A percentile compares a stretch with the other conserved stretches of the same genome.
Conservation (phyloP, 2,113 vertebrate species). For the Erpornis zantholeuca region DNA sequence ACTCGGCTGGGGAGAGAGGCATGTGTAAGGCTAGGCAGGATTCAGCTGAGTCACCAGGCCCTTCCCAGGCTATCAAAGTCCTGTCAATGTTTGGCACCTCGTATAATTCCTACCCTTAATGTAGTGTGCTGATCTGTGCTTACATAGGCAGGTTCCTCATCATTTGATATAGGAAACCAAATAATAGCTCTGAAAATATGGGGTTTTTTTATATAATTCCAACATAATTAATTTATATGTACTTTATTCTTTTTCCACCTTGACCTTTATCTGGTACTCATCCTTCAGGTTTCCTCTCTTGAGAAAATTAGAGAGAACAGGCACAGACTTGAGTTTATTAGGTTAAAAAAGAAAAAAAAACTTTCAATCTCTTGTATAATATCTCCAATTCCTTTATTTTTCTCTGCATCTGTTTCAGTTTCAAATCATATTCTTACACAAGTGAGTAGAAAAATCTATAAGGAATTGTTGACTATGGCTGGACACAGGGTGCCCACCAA, state of each 20-base stretch:
- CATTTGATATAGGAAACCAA: not conserved
- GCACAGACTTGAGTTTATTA: not conserved
- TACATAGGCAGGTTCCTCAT: not conserved
- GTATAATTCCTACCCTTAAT: not conserved
- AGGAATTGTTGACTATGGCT: not conserved
- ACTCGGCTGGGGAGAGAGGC: not conserved
- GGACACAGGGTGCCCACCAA: not conserved
- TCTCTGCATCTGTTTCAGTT: not conserved
- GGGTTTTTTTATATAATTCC: not conserved
- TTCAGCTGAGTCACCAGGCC: not conserved
- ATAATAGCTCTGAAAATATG: not conserved
- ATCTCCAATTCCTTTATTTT: not conserved
- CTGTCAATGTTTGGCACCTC: not conserved
- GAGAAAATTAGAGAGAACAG: not conserved
- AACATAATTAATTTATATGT: not conserved
- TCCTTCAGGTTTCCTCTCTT: not conserved
- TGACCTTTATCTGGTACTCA: not conserved
- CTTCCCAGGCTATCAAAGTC: not conserved
- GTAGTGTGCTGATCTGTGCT: not conserved
- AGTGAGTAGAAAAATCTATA: not conserved
- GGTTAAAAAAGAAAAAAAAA: not conserved
- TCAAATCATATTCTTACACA: not conserved
- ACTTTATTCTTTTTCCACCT: not conserved
- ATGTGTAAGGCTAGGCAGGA: not conserved
- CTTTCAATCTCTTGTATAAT: not conserved